Percentiles rank a stretch among this genome's conserved stretches.
These are phyloP conservation scores for Grallaria varia DNA, from an alignment of 2,113 vertebrate genomes.

Conservation along the genomic window DNA sequence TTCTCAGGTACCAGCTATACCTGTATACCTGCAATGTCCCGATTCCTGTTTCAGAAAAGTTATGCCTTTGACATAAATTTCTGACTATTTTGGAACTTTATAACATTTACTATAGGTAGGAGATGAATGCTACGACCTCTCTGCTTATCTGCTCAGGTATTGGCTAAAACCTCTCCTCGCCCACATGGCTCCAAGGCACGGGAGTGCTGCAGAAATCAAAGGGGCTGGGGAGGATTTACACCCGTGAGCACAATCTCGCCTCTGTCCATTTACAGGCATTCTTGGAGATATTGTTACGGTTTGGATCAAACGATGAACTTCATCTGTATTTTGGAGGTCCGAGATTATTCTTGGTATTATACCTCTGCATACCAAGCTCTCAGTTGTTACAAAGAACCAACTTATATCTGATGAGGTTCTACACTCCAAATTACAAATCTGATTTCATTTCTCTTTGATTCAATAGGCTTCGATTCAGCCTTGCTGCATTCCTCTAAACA, in stretches of 20 bases:
- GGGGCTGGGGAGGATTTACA: neutral
- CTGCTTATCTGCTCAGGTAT: conserved; percentile 14
- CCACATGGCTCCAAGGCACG: neutral
- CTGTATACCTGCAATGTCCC: neutral
- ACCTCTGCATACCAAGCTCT: neutral
- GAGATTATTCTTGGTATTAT: neutral
- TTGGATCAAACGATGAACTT: neutral
- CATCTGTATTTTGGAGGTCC: neutral
- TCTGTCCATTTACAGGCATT: neutral
- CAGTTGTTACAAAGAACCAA: neutral
- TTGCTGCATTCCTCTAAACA: neutral
- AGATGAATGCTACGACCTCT: conserved; percentile 35
- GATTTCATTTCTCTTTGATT: neutral
- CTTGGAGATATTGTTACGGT: neutral
- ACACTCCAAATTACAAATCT: neutral
- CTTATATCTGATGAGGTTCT: neutral
- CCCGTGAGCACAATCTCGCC: neutral
- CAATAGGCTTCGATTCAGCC: neutral
- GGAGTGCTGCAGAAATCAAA: neutral
- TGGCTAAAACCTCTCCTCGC: neutral
- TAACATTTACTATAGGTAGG: conserved; percentile 22
- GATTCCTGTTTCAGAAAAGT: conserved; percentile 31
- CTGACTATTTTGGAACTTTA: conserved; percentile 36
- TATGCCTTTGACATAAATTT: conserved; percentile 52
- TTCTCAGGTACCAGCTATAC: neutral